Evolutionary conservation across 2,797 vertebrate species (phyloP), one percentile per base, ranked within the genome.

Genomic region (Orientallactaga sibirica): DNA sequence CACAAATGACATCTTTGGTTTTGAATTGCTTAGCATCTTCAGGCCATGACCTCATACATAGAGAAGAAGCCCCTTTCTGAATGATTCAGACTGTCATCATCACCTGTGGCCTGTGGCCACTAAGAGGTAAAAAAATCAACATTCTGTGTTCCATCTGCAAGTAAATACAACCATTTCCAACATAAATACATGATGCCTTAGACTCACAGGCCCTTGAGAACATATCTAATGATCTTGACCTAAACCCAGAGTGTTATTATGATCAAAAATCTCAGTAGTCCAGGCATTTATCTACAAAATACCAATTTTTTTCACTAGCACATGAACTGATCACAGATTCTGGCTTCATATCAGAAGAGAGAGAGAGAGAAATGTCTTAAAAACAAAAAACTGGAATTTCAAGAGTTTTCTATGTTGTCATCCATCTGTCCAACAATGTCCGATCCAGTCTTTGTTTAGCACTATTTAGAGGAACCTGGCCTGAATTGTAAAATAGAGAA

Each of bases 141-240:
- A 12, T 71, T 71, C 5, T 64, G 7, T 79, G 10, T 7, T 66
- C 67, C 18, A 61, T 67, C 41, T 70, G 58, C 33, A 19, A 73
- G 1, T 88, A 95, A 86, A 93, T 80, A 77, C 24, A 88, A 83
- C n/a, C 27, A 68, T n/a, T 94, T 80, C 79, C 62, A 92, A 90
- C 3, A 87, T 14, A 95, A 88, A 83, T 27, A 79, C 29, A 62
- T n/a, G 19, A 77, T 10, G 18, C 8, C 18, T 37, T 55, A 55
- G 79, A 29, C 9, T 29, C 52, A 52, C 58, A 61, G 43, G 18
- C 74, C 74, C 68, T 86, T 92, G 78, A 48, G 41, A 55, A 75
- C 48, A 61, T 27, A 66, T 58, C 75, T 80, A 43, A 37, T 68
- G 12, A 41, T 61, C 10, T 16, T 94, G 66, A 71, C 11, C 8